These are phyloP conservation scores for Uromys caudimaculatus DNA, from an alignment of 2,797 vertebrate genomes.

Conservation along the genomic window DNA sequence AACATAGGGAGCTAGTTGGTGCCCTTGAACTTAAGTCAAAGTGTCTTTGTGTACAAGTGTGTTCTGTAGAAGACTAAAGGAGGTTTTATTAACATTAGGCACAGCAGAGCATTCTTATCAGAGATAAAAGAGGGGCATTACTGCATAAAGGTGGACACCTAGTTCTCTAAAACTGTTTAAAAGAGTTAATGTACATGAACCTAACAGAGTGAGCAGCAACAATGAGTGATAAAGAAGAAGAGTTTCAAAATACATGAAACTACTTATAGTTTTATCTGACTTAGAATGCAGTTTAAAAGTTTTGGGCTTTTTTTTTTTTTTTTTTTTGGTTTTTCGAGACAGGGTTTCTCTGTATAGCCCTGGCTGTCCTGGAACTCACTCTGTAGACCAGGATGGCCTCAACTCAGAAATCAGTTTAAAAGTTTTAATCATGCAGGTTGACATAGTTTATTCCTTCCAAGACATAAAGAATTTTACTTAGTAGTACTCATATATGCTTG, in stretches of 20 bases:
- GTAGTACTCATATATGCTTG: slow-evolving; percentile 5
- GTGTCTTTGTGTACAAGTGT: background rate
- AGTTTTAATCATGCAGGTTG: slow-evolving; percentile 33
- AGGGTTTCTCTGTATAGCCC: too few species aligned
- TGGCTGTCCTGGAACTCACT: too few species aligned
- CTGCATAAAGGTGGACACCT: background rate
- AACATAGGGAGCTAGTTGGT: background rate
- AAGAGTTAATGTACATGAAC: background rate
- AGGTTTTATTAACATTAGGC: background rate
- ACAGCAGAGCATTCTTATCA: background rate
- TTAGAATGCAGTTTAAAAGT: too few species aligned
- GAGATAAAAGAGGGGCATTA: background rate
- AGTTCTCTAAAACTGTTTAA: background rate
- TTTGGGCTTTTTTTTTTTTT: too few species aligned
- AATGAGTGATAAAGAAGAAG: background rate
- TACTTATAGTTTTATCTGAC: background rate
- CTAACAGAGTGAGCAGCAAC: background rate
- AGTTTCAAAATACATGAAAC: background rate
- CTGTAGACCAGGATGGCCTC: too few species aligned
- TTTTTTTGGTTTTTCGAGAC: too few species aligned
- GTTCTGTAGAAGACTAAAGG: background rate
- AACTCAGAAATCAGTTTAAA: too few species aligned
- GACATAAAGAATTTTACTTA: background rate
- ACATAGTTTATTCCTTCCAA: background rate
- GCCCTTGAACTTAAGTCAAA: background rate